These are phyloP conservation scores for Epizoanthus ramosus DNA, from an alignment of 92 coral and sea anemone species.

Conservation along the genomic window DNA sequence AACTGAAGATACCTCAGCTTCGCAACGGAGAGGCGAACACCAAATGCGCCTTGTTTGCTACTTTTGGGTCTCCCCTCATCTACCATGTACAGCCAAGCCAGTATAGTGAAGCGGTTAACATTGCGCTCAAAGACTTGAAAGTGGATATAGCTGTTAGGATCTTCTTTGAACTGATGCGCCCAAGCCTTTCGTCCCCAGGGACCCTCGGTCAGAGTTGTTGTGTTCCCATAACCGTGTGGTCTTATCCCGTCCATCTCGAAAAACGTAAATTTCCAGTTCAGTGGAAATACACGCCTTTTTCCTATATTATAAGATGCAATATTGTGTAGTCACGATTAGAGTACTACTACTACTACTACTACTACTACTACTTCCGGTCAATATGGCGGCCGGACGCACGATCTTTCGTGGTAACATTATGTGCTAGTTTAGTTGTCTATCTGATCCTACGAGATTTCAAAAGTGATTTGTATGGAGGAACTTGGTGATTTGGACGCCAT, in stretches of 20 bases:
- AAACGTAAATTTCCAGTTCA: background rate
- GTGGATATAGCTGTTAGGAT: background rate
- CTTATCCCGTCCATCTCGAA: constrained; percentile 25
- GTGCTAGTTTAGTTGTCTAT: too few species aligned
- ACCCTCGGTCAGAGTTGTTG: constrained; percentile 10
- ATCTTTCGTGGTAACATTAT: too few species aligned
- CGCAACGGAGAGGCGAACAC: background rate
- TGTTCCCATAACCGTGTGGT: background rate
- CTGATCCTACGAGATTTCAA: too few species aligned
- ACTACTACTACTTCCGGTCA: too few species aligned
- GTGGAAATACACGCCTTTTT: constrained; percentile 26
- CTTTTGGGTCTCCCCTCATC: background rate
- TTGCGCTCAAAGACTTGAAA: background rate
- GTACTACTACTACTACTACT: background rate
- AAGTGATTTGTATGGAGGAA: too few species aligned
- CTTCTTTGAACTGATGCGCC: background rate
- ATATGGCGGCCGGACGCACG: too few species aligned
- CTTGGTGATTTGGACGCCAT: too few species aligned
- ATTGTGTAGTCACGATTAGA: background rate
- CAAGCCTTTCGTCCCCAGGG: constrained; percentile 27
- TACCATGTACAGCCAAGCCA: constrained; percentile 19
- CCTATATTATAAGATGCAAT: background rate
- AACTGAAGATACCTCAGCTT: too few species aligned
- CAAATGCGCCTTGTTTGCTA: background rate
- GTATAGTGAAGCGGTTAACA: constrained; percentile 4